These are phyloP conservation scores for Melanotaenia duboulayi DNA, from an alignment of 2,113 vertebrate genomes.

Conservation along the genomic window DNA sequence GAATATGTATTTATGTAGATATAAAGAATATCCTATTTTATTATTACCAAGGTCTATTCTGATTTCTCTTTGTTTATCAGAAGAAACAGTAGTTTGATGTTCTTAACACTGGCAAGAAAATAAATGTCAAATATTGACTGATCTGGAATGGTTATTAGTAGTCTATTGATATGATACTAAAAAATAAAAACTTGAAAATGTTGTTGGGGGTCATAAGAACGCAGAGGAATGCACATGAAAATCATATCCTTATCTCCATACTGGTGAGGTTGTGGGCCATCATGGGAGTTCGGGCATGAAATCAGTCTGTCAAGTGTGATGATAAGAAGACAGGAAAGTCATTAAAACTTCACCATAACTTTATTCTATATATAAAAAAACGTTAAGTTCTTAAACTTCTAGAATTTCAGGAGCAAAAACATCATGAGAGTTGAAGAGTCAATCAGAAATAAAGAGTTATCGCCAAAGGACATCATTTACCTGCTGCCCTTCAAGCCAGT, in stretches of 20 bases:
- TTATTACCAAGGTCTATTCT: too few relatives aligned
- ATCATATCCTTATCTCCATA: neutral
- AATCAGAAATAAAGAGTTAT: constrained; percentile 11
- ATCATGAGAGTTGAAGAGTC: constrained; percentile 33
- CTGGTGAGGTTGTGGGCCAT: neutral
- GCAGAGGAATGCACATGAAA: neutral
- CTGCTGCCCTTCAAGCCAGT: constrained; percentile 60
- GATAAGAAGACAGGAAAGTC: constrained; percentile 35
- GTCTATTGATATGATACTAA: too few relatives aligned
- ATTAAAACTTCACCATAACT: constrained; percentile 18
- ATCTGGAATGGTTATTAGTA: neutral
- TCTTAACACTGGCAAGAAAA: too few relatives aligned
- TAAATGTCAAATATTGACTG: neutral
- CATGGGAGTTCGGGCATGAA: constrained; percentile 11
- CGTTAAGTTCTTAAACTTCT: constrained; percentile 22
- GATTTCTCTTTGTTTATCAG: too few relatives aligned
- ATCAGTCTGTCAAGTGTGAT: constrained; percentile 26
- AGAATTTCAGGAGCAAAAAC: constrained; percentile 23
- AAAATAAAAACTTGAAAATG: neutral
- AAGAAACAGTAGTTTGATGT: too few relatives aligned
- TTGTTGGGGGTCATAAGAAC: neutral
- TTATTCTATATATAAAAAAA: constrained; percentile 1
- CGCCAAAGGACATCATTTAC: constrained; percentile 43
- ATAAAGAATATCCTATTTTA: too few relatives aligned
- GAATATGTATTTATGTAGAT: too few relatives aligned